Conservation (phyloP, 2,113 vertebrate species). For the Aldabrachelys gigantea region DNA sequence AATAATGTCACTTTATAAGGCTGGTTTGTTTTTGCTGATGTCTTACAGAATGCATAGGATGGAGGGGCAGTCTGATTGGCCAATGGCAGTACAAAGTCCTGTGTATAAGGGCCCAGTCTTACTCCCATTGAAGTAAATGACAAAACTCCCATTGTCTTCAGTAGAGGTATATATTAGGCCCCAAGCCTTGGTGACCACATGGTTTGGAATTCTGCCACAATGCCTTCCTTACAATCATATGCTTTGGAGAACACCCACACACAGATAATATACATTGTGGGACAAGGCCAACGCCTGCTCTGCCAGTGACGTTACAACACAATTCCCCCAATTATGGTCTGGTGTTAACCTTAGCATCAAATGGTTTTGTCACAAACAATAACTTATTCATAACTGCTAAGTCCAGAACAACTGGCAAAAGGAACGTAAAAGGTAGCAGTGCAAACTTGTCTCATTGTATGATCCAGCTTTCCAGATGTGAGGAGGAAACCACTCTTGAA, state of each 20-base stretch:
- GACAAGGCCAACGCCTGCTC: neutral
- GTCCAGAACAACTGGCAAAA: neutral
- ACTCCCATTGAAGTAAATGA: neutral
- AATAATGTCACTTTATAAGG: neutral
- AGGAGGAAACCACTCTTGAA: neutral
- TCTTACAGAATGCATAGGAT: neutral
- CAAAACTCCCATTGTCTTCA: neutral
- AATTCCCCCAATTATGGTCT: neutral
- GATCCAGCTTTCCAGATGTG: neutral
- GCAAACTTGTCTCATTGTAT: neutral
- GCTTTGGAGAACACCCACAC: neutral
- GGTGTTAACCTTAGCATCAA: neutral
- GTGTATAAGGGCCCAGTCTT: neutral
- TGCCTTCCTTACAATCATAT: neutral
- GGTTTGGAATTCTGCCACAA: neutral
- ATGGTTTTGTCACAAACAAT: neutral
- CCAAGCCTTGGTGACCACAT: neutral
- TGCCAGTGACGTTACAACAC: neutral
- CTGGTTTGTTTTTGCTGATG: neutral
- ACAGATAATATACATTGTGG: neutral
- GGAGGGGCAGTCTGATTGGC: neutral
- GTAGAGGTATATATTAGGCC: neutral
- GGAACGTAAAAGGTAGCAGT: neutral
- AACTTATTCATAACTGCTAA: constrained; percentile 14
- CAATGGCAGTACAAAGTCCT: neutral